These are phyloP conservation scores for Rhabdophis nuchalis DNA, from an alignment of 2,797 vertebrate genomes.

Conservation along the genomic window DNA sequence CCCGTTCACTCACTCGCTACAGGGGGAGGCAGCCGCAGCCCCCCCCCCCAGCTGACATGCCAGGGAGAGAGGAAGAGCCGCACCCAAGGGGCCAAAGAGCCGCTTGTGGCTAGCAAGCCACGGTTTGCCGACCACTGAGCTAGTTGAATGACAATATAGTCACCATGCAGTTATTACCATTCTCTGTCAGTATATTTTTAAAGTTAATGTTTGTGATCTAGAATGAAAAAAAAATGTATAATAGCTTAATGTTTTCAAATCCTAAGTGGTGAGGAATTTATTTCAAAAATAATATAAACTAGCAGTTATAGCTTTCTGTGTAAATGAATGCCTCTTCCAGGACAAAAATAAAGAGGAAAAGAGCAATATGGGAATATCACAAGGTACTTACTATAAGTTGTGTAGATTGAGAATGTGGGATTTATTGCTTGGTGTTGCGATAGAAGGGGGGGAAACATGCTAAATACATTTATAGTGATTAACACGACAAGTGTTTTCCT, in stretches of 20 bases:
- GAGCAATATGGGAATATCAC: conserved; percentile 27
- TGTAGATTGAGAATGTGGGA: conserved; percentile 30
- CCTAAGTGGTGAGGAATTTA: conserved; percentile 43
- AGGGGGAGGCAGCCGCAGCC: no score
- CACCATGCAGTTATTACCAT: conserved; percentile 16
- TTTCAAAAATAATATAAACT: conserved; percentile 54
- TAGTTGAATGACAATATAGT: neutral
- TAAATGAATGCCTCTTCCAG: conserved; percentile 49
- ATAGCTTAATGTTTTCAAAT: conserved; percentile 39
- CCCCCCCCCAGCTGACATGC: no score
- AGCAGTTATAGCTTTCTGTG: conserved; percentile 49
- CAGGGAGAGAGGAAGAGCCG: no score
- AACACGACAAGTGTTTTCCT: conserved; percentile 76
- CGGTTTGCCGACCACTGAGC: no score
- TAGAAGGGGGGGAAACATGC: conserved; percentile 12
- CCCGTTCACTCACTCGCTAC: no score
- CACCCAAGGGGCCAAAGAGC: no score
- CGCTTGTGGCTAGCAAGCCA: no score
- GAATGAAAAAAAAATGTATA: conserved; percentile 47
- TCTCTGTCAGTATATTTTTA: conserved; percentile 20
- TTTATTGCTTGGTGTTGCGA: conserved; percentile 17
- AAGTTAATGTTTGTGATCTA: conserved; percentile 45
- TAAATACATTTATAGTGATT: conserved; percentile 55
- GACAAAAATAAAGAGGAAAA: conserved; percentile 19
- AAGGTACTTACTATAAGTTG: conserved; percentile 27